Base-by-base conservation (phyloP, 2,113 vertebrate genomes). In the Rhea pennata region DNA sequence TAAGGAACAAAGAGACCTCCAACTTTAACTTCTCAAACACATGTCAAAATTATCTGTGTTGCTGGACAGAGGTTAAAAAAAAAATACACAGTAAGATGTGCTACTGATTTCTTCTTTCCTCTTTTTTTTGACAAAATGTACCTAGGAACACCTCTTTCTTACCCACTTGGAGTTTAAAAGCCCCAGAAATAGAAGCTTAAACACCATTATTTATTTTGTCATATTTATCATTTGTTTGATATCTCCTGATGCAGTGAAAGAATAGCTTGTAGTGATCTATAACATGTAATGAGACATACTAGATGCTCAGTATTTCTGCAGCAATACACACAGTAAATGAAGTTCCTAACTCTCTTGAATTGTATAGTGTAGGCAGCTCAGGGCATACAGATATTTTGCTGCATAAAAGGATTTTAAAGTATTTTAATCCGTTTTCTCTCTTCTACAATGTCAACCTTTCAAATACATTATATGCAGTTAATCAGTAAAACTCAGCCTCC, bases 381-480 rank as follows among this genome's bases (percentile, higher is more conserved):
- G 46, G 17, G 15, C 15, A 46, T 46, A 15, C 44, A 46, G 44
- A 15, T 15, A 46, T 46, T 46, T 46, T 46, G 44, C 15, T 46
- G 44, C 44, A 14, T 46, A 66, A 40, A 4, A 72, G 11, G 23
- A 46, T 36, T 84, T 76, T 48, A 51, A 79, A 84, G 10, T 11
- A 36, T 8, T 71, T 84, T 50, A 12, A 54, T 59, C 64, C 73
- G 76, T 17, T 81, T 84, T n/a, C 6, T 64, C 78, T 75, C 26
- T 69, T 79, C 71, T 65, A 56, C 6, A 42, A 9, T 73, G 81
- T 23, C 31, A 89, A 74, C 20, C 5, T 80, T 85, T 94, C 59
- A 9, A 54, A 21, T 81, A 62, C 3, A 2, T 27, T 58, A 50
- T 5, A 3, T 39, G 15, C 23, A 54, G 4, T 44, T 0, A 53